These are phyloP conservation scores for Ameiurus melas DNA, from an alignment of 2,113 vertebrate species.

Conservation along the genomic window DNA sequence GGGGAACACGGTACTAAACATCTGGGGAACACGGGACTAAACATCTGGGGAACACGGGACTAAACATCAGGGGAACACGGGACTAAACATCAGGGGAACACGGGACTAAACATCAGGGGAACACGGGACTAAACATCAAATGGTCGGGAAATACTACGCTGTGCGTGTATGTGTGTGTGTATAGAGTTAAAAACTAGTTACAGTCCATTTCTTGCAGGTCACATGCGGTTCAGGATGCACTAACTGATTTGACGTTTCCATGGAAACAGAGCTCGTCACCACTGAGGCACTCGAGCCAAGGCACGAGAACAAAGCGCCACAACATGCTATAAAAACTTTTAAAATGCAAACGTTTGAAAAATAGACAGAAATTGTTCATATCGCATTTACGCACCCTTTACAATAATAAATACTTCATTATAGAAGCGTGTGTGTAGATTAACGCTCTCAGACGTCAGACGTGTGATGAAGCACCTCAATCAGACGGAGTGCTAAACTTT, in stretches of 20 bases:
- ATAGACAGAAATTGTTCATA: not conserved
- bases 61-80: not conserved
- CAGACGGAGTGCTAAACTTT: not conserved
- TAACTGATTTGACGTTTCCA: not conserved
- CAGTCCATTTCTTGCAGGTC: not conserved
- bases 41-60: not conserved
- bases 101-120: not conserved
- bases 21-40: not conserved
- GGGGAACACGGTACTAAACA: not conserved
- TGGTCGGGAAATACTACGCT: not conserved
- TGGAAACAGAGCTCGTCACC: not conserved
- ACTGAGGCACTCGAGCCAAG: not conserved
- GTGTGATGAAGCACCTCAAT: not conserved
- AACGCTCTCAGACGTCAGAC: not conserved
- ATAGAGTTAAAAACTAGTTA: not conserved
- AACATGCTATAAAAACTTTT: not conserved
- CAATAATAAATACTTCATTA: not conserved
- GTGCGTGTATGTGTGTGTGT: not conserved
- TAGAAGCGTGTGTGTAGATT: not conserved
- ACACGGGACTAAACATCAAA: not conserved
- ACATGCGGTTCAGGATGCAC: not conserved
- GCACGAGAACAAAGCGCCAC: not conserved
- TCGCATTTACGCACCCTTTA: not conserved
- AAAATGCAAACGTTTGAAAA: not conserved
- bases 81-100: not conserved